Conservation (phyloP, 2,888 invertebrate species). For the Pyrocoelia pectoralis region DNA sequence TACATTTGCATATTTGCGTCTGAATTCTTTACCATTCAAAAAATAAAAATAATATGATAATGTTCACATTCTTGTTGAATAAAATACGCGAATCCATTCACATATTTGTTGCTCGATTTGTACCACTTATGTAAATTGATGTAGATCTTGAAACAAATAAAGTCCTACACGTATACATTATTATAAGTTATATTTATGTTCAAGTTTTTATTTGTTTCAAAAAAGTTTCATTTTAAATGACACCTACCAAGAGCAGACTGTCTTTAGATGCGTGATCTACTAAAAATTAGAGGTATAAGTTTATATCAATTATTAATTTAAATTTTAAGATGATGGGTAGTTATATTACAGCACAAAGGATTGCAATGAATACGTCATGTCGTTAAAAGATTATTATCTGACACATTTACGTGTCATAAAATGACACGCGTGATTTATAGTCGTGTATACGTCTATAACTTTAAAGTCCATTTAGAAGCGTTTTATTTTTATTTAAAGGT, state of each 20-base stretch:
- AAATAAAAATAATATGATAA: slow-evolving; percentile 54
- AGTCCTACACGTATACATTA: slow-evolving; percentile 10
- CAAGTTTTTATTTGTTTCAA: not conserved
- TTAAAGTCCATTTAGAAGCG: not conserved
- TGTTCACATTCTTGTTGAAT: slow-evolving; percentile 50
- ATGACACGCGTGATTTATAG: not conserved
- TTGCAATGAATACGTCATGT: not conserved
- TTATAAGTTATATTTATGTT: slow-evolving; percentile 5
- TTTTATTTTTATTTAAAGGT: not conserved
- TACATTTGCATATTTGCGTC: slow-evolving; percentile 1
- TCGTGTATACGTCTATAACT: not conserved
- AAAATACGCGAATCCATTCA: slow-evolving; percentile 46
- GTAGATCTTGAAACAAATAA: slow-evolving; percentile 10
- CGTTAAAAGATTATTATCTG: slow-evolving; percentile 1
- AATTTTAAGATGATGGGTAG: no score
- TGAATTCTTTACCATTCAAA: slow-evolving; percentile 39
- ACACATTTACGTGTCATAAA: not conserved
- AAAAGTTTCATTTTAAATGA: not conserved
- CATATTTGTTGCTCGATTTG: slow-evolving; percentile 10
- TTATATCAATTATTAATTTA: no score
- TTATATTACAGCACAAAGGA: not conserved
- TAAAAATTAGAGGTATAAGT: no score
- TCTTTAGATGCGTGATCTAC: no score
- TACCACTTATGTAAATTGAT: slow-evolving; percentile 8
- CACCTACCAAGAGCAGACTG: no score